phyloP scores from a whole-genome alignment of 2,888 invertebrate species.

The Heliconius hortense region DNA sequence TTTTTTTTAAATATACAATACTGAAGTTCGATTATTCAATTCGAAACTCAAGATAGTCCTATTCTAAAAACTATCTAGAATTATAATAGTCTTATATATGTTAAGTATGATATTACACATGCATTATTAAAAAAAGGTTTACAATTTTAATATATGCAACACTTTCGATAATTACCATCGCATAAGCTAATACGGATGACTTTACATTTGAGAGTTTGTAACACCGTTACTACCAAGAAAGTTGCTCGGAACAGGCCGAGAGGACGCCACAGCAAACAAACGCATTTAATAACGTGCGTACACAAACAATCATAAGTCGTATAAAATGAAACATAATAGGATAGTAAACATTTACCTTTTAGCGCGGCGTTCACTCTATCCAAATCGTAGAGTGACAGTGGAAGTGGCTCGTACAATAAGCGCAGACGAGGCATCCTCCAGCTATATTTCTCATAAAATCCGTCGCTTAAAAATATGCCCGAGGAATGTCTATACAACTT shows the following conservation, averaged over 20 bases:
- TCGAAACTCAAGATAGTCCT: no score
- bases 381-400: conserved; percentile 77
- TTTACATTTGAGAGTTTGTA: conserved; percentile 32
- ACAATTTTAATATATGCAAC: not conserved
- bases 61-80: not conserved
- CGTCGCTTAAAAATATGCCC: conserved; percentile 78
- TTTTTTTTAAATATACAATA: not conserved
- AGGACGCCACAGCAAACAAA: conserved; percentile 53
- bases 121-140: not conserved
- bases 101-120: not conserved
- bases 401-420: conserved; percentile 76
- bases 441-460: conserved; percentile 63
- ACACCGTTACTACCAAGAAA: conserved; percentile 33
- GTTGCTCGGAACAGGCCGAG: conserved; percentile 29
- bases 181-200: not conserved
- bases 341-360: conserved; percentile 78
- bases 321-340: conserved; percentile 61
- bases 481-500: conserved; percentile 76
- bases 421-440: conserved; percentile 67
- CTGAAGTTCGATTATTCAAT: not conserved
- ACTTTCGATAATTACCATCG: not conserved
- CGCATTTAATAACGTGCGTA: conserved; percentile 60
- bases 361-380: conserved; percentile 79
- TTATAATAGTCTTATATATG: not conserved
- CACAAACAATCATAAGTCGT: conserved; percentile 47